Conservation (phyloP, 2,888 invertebrate species). For the Athripsodes cinereus region DNA sequence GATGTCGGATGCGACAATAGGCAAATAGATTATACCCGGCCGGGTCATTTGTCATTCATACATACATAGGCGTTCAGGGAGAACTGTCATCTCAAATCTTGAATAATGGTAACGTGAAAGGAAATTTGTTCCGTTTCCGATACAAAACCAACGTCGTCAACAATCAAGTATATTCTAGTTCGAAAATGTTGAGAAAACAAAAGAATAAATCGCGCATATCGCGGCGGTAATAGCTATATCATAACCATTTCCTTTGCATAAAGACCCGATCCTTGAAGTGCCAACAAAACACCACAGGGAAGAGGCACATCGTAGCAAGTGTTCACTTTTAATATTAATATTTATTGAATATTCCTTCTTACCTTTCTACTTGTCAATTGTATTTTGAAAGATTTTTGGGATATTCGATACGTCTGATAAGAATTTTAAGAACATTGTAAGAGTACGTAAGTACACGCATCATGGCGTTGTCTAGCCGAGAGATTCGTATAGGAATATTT, state of each 20-base stretch:
- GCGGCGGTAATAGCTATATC: slow-evolving; percentile 24
- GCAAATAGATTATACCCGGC: slow-evolving; percentile 23
- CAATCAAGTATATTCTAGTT: slow-evolving; percentile 9
- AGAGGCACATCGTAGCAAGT: slow-evolving; percentile 10
- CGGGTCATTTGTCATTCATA: slow-evolving; percentile 26
- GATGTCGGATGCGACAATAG: slow-evolving; percentile 25
- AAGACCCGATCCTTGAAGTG: slow-evolving; percentile 8
- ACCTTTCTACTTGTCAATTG: neutral
- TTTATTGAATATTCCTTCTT: neutral
- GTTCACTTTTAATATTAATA: neutral
- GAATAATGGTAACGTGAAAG: slow-evolving; percentile 21
- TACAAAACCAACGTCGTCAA: slow-evolving; percentile 13
- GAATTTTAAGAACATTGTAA: slow-evolving; percentile 11
- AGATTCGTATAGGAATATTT: neutral
- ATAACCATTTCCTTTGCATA: slow-evolving; percentile 29
- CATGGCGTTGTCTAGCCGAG: neutral
- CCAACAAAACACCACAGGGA: neutral
- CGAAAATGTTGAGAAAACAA: slow-evolving; percentile 13
- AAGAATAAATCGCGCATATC: slow-evolving; percentile 19
- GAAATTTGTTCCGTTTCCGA: slow-evolving; percentile 19
- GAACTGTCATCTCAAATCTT: slow-evolving; percentile 26
- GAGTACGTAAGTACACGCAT: slow-evolving; percentile 17
- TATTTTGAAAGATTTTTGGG: neutral
- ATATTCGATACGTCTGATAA: neutral
- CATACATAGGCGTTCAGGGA: slow-evolving; percentile 19